Conservation (phyloP, 2,888 invertebrate genomes). For the Chirona hameri region DNA sequence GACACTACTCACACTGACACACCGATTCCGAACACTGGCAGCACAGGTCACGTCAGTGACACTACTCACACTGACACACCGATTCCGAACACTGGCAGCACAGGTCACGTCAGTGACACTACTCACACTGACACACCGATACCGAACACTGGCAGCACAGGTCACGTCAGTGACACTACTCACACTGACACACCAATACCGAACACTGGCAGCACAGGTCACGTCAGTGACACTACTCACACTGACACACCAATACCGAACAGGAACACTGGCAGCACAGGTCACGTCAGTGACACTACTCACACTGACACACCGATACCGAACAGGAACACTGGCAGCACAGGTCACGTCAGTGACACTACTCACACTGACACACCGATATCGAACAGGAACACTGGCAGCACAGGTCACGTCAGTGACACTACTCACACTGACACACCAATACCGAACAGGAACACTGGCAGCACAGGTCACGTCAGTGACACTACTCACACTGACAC, state of each 20-base stretch:
- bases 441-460: conserved; percentile 92
- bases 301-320: conserved; percentile 89
- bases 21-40: conserved; percentile 88
- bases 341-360: too few species aligned
- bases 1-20: conserved; percentile 69
- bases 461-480: too few species aligned
- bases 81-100: conserved; percentile 77
- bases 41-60: too few species aligned
- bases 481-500: too few species aligned
- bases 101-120: too few species aligned
- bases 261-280: conserved; percentile 58
- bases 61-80: conserved; percentile 82
- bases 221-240: conserved; percentile 57
- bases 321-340: conserved; percentile 69
- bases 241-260: conserved; percentile 94
- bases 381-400: conserved; percentile 77
- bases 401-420: too few species aligned
- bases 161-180: conserved; percentile 45
- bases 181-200: conserved; percentile 96
- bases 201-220: conserved; percentile 61
- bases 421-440: conserved; percentile 82
- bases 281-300: too few species aligned
- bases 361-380: too few species aligned
- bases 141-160: conserved; percentile 69
- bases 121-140: conserved; percentile 92